Percentiles rank a stretch among this genome's conserved stretches.
Conservation (phyloP, 2,113 vertebrate genomes). For the Amphiprion ocellaris region DNA sequence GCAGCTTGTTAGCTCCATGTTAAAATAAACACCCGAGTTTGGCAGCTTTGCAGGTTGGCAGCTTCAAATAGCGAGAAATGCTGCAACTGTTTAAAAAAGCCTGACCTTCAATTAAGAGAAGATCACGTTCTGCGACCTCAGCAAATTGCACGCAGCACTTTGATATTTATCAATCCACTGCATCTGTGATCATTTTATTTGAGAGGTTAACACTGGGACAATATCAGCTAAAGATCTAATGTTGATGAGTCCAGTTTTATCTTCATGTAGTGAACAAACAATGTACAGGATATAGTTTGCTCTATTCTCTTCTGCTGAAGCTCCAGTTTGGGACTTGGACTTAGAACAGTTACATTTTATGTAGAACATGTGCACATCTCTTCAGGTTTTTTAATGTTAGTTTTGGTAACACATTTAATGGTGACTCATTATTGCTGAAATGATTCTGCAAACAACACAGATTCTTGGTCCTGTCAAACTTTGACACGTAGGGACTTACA, state of each 20-base stretch:
- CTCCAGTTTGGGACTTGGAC: neutral
- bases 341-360: constrained; percentile 9
- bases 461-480: neutral
- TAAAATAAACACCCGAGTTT: constrained; percentile 50
- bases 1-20: constrained; percentile 35
- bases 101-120: constrained; percentile 25
- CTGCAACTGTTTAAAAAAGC: constrained; percentile 33
- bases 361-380: neutral
- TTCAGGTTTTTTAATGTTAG: neutral
- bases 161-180: constrained; percentile 40
- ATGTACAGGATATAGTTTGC: neutral
- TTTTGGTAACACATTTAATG: neutral
- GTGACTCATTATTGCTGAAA: neutral
- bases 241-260: neutral
- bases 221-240: neutral
- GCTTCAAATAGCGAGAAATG: constrained; percentile 35
- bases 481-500: neutral
- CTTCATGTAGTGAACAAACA: neutral
- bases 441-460: neutral
- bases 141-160: constrained; percentile 38
- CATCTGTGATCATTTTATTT: constrained; percentile 22
- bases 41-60: constrained; percentile 44
- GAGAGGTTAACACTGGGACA: constrained; percentile 19
- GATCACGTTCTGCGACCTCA: constrained; percentile 41
- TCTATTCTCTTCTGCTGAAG: neutral